These are phyloP conservation scores for Ceraclea dissimilis DNA, from an alignment of 2,888 invertebrate genomes.

Conservation along the genomic window DNA sequence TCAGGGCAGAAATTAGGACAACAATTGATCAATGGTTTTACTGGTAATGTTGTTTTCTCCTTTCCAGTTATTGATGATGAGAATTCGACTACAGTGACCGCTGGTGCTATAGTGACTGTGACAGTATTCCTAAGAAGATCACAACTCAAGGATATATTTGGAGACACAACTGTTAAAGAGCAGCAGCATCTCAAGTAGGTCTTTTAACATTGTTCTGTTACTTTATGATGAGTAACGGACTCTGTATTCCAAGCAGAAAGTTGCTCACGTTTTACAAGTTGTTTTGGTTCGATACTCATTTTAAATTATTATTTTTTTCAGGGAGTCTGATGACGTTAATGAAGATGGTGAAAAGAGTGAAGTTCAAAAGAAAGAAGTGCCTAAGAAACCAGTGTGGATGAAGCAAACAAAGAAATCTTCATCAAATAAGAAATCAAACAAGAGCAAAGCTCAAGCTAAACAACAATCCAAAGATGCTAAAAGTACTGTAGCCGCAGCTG, in stretches of 20 bases:
- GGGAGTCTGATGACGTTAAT: conserved; percentile 39
- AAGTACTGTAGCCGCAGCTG: conserved; percentile 25
- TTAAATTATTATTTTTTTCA: conserved; percentile 11
- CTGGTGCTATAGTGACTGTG: conserved; percentile 96
- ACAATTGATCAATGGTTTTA: no score
- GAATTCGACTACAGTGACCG: conserved; percentile 92
- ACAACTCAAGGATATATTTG: conserved; percentile 77
- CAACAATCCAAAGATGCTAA: conserved; percentile 28
- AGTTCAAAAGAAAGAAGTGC: conserved; percentile 41
- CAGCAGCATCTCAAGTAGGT: conserved; percentile 54
- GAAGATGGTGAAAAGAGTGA: conserved; percentile 35
- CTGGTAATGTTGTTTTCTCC: conserved; percentile 1
- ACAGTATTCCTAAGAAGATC: conserved; percentile 80
- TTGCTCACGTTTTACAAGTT: no score
- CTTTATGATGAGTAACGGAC: not conserved
- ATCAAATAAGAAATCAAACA: conserved; percentile 55
- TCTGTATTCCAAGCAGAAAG: conserved; percentile 11
- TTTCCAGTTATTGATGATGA: conserved; percentile 91
- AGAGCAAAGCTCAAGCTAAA: conserved; percentile 34
- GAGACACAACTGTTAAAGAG: conserved; percentile 65
- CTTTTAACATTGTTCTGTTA: not conserved
- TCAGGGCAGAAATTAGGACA: no score
- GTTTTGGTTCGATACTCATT: no score
- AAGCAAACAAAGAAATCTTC: conserved; percentile 54
- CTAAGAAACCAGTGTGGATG: conserved; percentile 76